Evolutionary conservation across 2,797 vertebrate genomes (phyloP).

Genomic region (Synaphobranchus kaupii): DNA sequence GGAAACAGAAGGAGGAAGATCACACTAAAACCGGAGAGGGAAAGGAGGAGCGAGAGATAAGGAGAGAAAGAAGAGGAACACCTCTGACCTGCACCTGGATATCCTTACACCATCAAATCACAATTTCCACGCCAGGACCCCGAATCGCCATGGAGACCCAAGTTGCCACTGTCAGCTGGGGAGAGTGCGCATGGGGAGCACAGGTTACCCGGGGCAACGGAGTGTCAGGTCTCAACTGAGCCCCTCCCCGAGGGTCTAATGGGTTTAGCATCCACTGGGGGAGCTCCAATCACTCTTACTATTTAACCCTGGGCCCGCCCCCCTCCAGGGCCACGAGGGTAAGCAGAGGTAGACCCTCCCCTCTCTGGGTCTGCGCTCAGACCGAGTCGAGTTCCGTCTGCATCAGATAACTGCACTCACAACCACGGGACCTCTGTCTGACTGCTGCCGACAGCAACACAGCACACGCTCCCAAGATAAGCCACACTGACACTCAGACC

Average conservation of each 20-base stretch:
- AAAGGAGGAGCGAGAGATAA: background rate
- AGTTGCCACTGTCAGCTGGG: background rate
- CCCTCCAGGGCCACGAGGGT: background rate
- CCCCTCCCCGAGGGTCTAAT: background rate
- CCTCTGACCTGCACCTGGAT: background rate
- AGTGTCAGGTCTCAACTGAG: constrained; percentile 4
- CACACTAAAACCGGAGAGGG: background rate
- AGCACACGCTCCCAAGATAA: background rate
- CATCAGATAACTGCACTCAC: constrained; percentile 4
- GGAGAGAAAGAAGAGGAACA: background rate
- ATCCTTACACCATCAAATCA: background rate
- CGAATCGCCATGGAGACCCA: background rate
- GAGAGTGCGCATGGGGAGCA: background rate
- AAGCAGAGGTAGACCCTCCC: background rate
- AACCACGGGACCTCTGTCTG: background rate
- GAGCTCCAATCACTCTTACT: background rate
- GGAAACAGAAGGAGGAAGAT: background rate
- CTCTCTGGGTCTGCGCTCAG: background rate
- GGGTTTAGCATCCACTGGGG: background rate
- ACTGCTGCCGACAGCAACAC: background rate
- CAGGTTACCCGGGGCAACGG: background rate
- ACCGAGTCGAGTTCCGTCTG: background rate
- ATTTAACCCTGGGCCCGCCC: background rate
- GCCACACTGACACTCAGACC: background rate
- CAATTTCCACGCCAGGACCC: background rate